Evolutionary conservation across 2,888 invertebrate species (phyloP), one percentile per base, ranked within the genome.

Genomic region (Amiota mariae): DNA sequence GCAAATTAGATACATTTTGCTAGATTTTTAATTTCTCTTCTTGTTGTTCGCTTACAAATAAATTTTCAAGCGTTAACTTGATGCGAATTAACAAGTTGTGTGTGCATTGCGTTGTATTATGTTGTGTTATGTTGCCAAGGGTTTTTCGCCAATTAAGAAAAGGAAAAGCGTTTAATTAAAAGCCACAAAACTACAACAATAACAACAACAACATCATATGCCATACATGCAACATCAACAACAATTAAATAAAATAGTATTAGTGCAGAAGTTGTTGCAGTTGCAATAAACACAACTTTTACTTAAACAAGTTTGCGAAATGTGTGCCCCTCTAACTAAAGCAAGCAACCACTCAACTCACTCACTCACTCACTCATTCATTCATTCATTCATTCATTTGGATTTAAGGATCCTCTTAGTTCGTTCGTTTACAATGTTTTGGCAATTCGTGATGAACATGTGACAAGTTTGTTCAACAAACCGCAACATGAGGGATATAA

Each of bases 401-500:
- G 36, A 36, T 36, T 36, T 36, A 36, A 36, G 57, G 15, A 10
- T 13, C 4, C 46, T 63, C 63, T 24, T 61, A 18, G 18, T 12
- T 13, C 20, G 12, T n/a, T 47, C 46, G 63, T 36, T 9, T 12
- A n/a, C 20, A 63, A 49, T 4, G 10, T 66, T 66, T 66, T 48
- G 66, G 66, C 48, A 66, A 49, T 49, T 49, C 48, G 66, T 66
- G 66, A 66, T 66, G 66, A 48, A 66, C 36, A 66, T 66, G 66
- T 66, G 66, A 66, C 48, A 48, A 66, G 18, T 48, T 48, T 66
- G 66, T 66, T 47, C 48, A 66, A 48, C 48, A 66, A 66, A 15
- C 66, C 66, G 18, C 66, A 66, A 48, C 20, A 66, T 15, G 18
- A 18, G 59, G 20, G 18, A 36, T 36, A 36, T 63, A 24, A 24